Conservation (phyloP, 2,113 vertebrate genomes). For the Tricholaema leucomelas region DNA sequence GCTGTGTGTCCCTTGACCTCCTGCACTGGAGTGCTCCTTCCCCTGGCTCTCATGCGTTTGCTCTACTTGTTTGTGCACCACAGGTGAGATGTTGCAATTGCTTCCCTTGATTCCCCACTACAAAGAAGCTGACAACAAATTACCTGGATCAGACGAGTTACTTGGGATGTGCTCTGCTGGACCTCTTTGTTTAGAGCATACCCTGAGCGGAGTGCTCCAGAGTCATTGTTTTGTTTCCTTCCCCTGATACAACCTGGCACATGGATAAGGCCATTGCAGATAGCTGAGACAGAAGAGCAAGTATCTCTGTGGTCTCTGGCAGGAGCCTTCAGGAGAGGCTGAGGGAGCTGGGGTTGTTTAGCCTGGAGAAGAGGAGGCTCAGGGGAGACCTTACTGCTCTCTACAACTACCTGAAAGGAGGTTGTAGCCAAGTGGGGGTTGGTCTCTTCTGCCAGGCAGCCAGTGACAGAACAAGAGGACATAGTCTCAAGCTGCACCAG, state of each 20-base stretch:
- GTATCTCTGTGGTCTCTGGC: not conserved
- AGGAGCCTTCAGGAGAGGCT: not conserved
- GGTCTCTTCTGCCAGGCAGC: too few species aligned
- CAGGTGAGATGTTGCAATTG: not conserved
- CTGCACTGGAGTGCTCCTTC: accelerated
- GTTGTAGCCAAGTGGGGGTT: too few species aligned
- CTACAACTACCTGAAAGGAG: too few species aligned
- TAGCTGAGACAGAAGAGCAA: not conserved
- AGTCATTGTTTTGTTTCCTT: not conserved
- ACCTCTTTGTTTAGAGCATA: not conserved
- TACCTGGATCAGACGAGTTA: not conserved
- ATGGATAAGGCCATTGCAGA: not conserved
- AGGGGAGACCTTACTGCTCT: too few species aligned
- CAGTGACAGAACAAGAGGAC: too few species aligned
- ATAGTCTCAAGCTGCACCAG: too few species aligned
- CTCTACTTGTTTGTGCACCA: not conserved
- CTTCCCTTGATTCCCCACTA: not conserved
- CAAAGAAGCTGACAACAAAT: not conserved
- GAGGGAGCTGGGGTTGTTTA: too few species aligned
- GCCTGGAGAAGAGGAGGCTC: too few species aligned
- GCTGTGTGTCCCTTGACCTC: not conserved
- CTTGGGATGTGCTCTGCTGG: not conserved
- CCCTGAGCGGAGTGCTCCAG: accelerated
- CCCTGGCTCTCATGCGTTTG: not conserved
- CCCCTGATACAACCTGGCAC: not conserved